Evolutionary conservation across 1,140 invertebrate genomes (phyloP).

Genomic region (Agrilus planipennis): DNA sequence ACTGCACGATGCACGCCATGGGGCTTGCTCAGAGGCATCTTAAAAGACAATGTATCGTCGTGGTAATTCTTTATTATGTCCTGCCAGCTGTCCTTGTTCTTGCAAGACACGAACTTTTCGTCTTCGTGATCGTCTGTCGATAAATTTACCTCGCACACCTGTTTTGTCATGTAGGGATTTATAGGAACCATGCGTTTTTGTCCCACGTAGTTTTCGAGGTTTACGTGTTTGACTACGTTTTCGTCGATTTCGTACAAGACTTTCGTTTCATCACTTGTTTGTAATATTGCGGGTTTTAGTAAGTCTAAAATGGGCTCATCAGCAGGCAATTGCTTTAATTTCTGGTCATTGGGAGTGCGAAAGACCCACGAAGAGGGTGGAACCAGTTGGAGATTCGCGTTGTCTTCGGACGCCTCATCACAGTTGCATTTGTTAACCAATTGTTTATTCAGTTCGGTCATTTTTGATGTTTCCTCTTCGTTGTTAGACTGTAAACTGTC

Average conservation of each 20-base stretch:
- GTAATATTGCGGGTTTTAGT: neutral
- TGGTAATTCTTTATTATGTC: conserved; percentile 1
- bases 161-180: neutral
- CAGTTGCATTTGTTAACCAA: too few relatives aligned
- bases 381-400: too few relatives aligned
- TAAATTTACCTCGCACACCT: conserved; percentile 1
- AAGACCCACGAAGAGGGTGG: conserved; percentile 6
- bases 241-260: conserved; percentile 9
- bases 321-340: conserved; percentile 4
- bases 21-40: neutral
- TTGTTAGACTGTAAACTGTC: too few relatives aligned
- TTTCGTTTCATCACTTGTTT: conserved; percentile 1
- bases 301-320: neutral
- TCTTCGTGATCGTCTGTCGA: neutral
- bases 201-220: conserved; percentile 3
- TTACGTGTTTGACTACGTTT: conserved; percentile 2
- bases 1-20: too few relatives aligned
- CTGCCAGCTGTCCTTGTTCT: conserved; percentile 1
- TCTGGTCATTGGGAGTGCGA: conserved; percentile 3
- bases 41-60: neutral
- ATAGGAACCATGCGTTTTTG: conserved; percentile 2
- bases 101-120: neutral
- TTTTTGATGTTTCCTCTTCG: too few relatives aligned
- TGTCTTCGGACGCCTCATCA: too few relatives aligned
- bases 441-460: too few relatives aligned